Evolutionary conservation across 2,888 invertebrate species (phyloP), one percentile per base, ranked within the genome.

Genomic region (Tipula helvola): DNA sequence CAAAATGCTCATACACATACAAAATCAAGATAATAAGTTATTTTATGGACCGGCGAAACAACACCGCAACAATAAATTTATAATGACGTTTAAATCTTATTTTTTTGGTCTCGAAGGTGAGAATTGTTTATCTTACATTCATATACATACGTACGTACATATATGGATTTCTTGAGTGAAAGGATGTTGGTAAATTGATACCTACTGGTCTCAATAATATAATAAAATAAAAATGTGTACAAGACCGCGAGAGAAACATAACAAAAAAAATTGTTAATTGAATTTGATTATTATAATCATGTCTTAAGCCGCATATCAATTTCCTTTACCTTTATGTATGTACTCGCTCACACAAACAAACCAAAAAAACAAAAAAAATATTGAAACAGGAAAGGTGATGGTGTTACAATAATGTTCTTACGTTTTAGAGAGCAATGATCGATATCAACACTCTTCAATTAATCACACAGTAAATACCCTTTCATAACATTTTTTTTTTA

Each of bases 101-200:
- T 71, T 71, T n/a, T 28, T 10, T 71, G 39, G 39, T 52, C 28
- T 52, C 71, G 28, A 10, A 71, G 71, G 71, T 71, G 71, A 71
- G 71, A 71, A 71, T 71, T 71, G 16, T 10, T 12, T 47, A 10
- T 52, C n/a, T 52, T 52, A 16, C n/a, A 3, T 52, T 2, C n/a
- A n/a, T 52, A 52, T n/a, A 10, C n/a, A 52, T 52, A n/a, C n/a
- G 52, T 52, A 52, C n/a, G 3, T 52, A 52, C 52, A 1, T 52
- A 16, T 52, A 2, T 52, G 52, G 28, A 28, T 28, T 18, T 18
- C 28, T 28, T 71, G 71, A 71, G 71, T 71, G 71, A 71, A 71
- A 71, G 71, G 71, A 71, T 71, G 71, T 71, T 71, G 71, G 71
- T 71, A 71, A 71, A 71, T 71, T 71, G 71, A 71, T 71, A 71